Percentiles rank a stretch among this genome's conserved stretches.
phyloP scores from a whole-genome alignment of 2,113 vertebrate species.

The Syngnathoides biaculeatus region DNA sequence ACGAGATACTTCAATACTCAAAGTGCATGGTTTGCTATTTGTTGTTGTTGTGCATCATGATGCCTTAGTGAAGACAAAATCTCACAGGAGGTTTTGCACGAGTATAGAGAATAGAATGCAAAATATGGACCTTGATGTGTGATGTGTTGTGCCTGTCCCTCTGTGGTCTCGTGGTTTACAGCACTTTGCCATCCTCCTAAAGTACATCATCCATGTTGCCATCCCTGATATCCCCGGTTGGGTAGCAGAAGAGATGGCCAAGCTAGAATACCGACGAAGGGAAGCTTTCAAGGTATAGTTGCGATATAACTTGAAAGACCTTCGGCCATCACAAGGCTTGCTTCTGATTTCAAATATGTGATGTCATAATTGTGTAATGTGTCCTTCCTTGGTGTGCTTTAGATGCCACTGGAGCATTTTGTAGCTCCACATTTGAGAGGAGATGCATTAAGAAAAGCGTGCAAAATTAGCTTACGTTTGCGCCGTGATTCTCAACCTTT shows the following conservation, averaged over 20 bases:
- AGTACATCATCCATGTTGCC: conserved; percentile 89
- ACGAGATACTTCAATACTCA: neutral
- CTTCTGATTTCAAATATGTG: conserved; percentile 27
- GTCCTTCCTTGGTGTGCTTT: conserved; percentile 17
- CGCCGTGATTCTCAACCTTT: too few species aligned
- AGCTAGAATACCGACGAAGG: conserved; percentile 87
- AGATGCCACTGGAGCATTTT: conserved; percentile 8
- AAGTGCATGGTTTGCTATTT: conserved; percentile 30
- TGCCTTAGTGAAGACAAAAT: conserved; percentile 14
- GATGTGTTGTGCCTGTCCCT: conserved; percentile 50
- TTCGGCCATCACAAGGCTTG: conserved; percentile 37
- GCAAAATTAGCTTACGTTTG: neutral
- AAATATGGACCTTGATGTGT: conserved; percentile 25
- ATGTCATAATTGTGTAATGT: conserved; percentile 7
- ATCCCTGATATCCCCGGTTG: conserved; percentile 91
- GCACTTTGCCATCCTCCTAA: conserved; percentile 91
- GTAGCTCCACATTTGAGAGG: conserved; percentile 2
- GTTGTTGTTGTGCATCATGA: conserved; percentile 20
- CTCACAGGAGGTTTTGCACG: conserved; percentile 15
- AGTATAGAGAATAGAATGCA: neutral
- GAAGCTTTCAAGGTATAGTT: conserved; percentile 91
- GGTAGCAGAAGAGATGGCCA: conserved; percentile 96
- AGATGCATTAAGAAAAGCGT: neutral
- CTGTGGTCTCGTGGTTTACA: conserved; percentile 66
- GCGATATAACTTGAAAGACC: conserved; percentile 60